Evolutionary conservation across 2,888 invertebrate species (phyloP).

Genomic region (Cantharis rustica): DNA sequence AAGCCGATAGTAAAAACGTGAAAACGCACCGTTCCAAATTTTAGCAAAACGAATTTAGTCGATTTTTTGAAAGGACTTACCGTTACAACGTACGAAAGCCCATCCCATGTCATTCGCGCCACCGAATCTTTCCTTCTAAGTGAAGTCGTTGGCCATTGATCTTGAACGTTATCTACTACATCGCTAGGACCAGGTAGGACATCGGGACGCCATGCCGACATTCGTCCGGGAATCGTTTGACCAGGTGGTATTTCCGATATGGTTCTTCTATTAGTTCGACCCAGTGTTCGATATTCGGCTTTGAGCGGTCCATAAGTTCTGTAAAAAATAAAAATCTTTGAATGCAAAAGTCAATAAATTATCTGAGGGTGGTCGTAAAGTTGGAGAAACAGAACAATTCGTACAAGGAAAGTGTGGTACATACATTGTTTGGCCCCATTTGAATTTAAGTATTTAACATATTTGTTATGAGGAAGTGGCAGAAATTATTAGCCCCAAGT

Average conservation of each 20-base stretch:
- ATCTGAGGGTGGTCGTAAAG: too few relatives aligned
- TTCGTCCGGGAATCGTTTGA: constrained; percentile 40
- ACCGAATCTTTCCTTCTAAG: constrained; percentile 77
- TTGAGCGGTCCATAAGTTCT: constrained; percentile 62
- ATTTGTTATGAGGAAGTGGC: neutral
- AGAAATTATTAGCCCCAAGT: neutral
- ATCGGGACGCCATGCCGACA: constrained; percentile 53
- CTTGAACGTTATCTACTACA: constrained; percentile 51
- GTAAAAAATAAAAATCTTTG: constrained; percentile 54
- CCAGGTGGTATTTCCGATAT: constrained; percentile 37
- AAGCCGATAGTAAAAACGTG: neutral
- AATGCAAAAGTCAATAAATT: neutral
- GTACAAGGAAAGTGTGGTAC: neutral
- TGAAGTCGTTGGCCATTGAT: constrained; percentile 46
- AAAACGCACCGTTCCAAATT: neutral
- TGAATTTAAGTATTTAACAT: neutral
- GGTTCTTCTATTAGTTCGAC: constrained; percentile 29
- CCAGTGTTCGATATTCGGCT: constrained; percentile 53
- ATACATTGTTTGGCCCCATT: neutral
- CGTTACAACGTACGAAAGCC: constrained; percentile 77
- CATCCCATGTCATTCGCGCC: constrained; percentile 79
- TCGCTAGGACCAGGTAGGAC: constrained; percentile 55
- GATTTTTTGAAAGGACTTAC: constrained; percentile 59
- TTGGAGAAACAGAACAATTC: neutral
- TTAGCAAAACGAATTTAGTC: too few relatives aligned